Percentiles rank a stretch among this genome's conserved stretches.
Evolutionary conservation across 2,113 vertebrate species (phyloP).

Genomic region (Syrrhaptes paradoxus): DNA sequence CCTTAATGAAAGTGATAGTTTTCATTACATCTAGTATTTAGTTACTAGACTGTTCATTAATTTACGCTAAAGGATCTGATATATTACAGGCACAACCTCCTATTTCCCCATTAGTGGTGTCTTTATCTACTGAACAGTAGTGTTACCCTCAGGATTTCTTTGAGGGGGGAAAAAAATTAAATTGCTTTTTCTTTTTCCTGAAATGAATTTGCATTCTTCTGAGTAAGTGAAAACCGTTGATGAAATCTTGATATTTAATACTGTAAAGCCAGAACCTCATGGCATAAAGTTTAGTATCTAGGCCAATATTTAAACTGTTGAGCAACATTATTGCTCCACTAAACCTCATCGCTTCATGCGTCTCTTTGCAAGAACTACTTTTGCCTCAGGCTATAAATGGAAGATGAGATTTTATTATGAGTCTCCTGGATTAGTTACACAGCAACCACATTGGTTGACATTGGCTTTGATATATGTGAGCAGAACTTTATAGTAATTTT

Average conservation of each 20-base stretch:
- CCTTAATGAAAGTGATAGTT: not conserved
- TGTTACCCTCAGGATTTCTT: not conserved
- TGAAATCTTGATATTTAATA: not conserved
- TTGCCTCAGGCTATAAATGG: constrained; percentile 20
- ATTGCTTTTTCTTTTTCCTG: not conserved
- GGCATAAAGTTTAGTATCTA: constrained; percentile 1
- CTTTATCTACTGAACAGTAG: not conserved
- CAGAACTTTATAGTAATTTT: constrained; percentile 41
- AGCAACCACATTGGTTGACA: constrained; percentile 1
- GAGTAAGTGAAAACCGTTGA: not conserved
- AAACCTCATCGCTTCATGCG: not conserved
- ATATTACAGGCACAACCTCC: not conserved
- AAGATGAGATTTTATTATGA: constrained; percentile 40
- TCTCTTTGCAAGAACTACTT: not conserved
- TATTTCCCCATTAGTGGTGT: not conserved
- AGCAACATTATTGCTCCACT: not conserved
- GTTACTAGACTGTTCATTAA: not conserved
- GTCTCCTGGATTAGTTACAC: constrained; percentile 31
- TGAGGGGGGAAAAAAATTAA: fast-evolving
- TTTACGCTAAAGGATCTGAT: not conserved
- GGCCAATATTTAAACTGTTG: constrained; percentile 25
- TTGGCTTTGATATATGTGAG: constrained; percentile 23
- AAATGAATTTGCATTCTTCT: not conserved
- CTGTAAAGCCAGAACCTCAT: not conserved
- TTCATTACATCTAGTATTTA: not conserved